Conservation (phyloP, 2,797 vertebrate species). For the Echiichthys vipera region DNA sequence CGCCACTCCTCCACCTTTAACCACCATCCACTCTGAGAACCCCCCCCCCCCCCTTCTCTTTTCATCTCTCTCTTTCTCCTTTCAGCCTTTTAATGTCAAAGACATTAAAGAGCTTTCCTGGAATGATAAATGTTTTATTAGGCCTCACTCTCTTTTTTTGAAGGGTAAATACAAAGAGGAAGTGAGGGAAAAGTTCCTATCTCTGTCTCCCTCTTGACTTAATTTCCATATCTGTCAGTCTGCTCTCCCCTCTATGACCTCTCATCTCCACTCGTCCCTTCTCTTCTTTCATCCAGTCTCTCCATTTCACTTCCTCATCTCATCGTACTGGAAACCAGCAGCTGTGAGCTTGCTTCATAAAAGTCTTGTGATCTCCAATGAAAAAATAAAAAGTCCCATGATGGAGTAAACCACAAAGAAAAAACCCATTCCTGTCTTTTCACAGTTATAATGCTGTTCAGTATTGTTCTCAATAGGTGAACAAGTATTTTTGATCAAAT, state of each 20-base stretch:
- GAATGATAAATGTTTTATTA: constrained; percentile 87
- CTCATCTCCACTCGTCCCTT: constrained; percentile 61
- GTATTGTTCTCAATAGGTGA: constrained; percentile 38
- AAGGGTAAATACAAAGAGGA: constrained; percentile 84
- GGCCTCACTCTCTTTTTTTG: constrained; percentile 71
- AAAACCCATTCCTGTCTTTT: constrained; percentile 30
- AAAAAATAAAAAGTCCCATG: constrained; percentile 17
- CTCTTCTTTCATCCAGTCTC: constrained; percentile 62
- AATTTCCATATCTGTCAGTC: constrained; percentile 81
- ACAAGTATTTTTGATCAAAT: constrained; percentile 56
- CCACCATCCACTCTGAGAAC: constrained; percentile 45
- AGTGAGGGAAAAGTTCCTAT: constrained; percentile 71
- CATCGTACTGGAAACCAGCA: constrained; percentile 58
- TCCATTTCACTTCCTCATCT: constrained; percentile 40
- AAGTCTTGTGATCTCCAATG: constrained; percentile 37
- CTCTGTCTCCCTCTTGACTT: constrained; percentile 67
- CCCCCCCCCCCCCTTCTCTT: constrained; percentile 11
- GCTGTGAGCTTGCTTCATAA: constrained; percentile 8
- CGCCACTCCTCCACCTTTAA: constrained; percentile 45
- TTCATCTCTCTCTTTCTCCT: constrained; percentile 55
- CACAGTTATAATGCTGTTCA: constrained; percentile 2
- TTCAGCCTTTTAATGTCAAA: constrained; percentile 79
- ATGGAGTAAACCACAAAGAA: constrained; percentile 8
- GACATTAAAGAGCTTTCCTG: constrained; percentile 81
- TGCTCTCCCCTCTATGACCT: constrained; percentile 65